Percentiles rank a stretch among this genome's conserved stretches.
phyloP scores from a whole-genome alignment of 2,113 vertebrate genomes.

The Stictonetta naevosa region DNA sequence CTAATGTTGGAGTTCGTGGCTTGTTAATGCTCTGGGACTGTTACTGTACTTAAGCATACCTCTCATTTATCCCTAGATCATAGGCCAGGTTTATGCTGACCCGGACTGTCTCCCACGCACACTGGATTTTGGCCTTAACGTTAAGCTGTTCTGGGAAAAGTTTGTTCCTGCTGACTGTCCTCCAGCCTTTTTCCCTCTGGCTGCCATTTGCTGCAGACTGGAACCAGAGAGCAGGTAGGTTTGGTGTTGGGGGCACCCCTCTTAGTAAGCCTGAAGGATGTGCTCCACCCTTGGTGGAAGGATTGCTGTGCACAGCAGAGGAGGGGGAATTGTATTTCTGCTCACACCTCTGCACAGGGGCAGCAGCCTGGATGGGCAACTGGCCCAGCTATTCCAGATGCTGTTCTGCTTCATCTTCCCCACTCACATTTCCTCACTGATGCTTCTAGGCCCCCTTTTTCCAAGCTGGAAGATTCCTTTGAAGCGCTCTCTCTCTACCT shows the following conservation, averaged over 20 bases:
- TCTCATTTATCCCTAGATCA: slow-evolving; percentile 82
- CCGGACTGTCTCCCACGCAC: slow-evolving; percentile 95
- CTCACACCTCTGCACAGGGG: not conserved
- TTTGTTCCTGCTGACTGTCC: slow-evolving; percentile 95
- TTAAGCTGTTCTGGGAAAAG: slow-evolving; percentile 94
- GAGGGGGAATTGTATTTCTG: not conserved
- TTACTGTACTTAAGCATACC: not conserved
- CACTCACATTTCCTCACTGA: not conserved
- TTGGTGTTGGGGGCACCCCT: not conserved
- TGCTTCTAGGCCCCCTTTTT: slow-evolving; percentile 86
- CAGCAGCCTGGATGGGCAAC: not conserved
- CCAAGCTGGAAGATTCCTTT: slow-evolving; percentile 95
- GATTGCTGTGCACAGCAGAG: not conserved
- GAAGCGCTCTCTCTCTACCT: slow-evolving; percentile 90
- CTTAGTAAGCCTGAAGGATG: not conserved
- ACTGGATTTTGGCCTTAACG: slow-evolving; percentile 94
- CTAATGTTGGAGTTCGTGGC: not conserved
- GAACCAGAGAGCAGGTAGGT: slow-evolving; percentile 90
- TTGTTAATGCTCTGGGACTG: not conserved
- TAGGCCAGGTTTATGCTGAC: slow-evolving; percentile 96
- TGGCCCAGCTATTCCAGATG: not conserved
- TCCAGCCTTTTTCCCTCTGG: slow-evolving; percentile 92
- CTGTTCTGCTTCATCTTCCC: not conserved
- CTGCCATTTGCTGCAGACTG: slow-evolving; percentile 92
- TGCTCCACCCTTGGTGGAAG: not conserved